These are phyloP conservation scores for Anabacerthia variegaticeps DNA, from an alignment of 2,797 vertebrate species.

Conservation along the genomic window DNA sequence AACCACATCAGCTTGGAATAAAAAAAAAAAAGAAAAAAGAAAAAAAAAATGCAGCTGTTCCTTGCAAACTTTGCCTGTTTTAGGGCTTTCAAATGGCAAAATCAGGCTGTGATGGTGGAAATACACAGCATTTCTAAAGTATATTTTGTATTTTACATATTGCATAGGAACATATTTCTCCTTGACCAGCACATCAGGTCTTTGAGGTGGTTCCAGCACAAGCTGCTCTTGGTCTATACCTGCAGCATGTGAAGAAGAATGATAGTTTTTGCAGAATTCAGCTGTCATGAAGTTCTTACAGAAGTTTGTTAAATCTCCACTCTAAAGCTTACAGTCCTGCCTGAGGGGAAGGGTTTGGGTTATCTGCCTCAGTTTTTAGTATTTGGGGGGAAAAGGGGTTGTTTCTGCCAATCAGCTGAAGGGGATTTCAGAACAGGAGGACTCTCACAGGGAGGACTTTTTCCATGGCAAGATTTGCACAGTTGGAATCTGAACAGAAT, in stretches of 20 bases:
- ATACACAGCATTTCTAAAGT: neutral
- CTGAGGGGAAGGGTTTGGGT: neutral
- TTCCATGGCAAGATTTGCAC: neutral
- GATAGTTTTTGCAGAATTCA: neutral
- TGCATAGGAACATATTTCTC: neutral
- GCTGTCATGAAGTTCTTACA: neutral
- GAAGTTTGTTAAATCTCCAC: neutral
- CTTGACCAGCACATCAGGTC: neutral
- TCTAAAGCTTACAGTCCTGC: neutral
- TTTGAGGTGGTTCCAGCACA: neutral
- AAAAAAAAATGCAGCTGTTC: accelerated
- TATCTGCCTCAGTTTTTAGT: neutral
- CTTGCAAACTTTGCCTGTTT: neutral
- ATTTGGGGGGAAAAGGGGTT: neutral
- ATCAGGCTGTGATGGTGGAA: accelerated
- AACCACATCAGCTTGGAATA: neutral
- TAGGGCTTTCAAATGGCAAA: neutral
- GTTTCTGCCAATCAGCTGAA: neutral
- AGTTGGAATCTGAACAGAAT: conserved; percentile 12
- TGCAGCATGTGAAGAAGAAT: neutral
- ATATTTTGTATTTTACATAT: neutral
- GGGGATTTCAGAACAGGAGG: neutral
- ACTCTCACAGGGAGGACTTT: conserved; percentile 16
- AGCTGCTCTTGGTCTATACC: neutral
- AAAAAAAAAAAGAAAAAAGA: neutral